Evolutionary conservation across 2,888 invertebrate species (phyloP).

Genomic region (Antheraea assamensis): DNA sequence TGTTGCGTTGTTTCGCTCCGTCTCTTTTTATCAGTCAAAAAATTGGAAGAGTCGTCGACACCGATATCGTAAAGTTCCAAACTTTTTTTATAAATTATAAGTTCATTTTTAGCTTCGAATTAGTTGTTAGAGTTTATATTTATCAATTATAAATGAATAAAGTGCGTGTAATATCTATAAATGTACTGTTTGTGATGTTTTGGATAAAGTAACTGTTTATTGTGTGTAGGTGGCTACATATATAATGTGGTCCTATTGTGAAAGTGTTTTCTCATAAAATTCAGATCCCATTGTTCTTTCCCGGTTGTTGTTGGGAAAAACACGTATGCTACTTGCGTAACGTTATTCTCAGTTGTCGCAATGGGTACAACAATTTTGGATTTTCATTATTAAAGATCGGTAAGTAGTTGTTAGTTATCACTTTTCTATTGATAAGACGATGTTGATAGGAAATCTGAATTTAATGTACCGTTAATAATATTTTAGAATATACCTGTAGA

Average conservation of each 20-base stretch:
- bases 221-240: conserved; percentile 76
- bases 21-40: conserved; percentile 56
- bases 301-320: conserved; percentile 66
- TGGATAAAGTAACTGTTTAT: conserved; percentile 71
- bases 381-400: conserved; percentile 38
- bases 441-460: not conserved
- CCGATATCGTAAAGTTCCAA: conserved; percentile 55
- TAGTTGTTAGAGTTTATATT: conserved; percentile 35
- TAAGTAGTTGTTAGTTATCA: conserved; percentile 33
- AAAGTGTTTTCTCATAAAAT: conserved; percentile 81
- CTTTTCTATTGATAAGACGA: conserved; percentile 4
- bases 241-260: conserved; percentile 69
- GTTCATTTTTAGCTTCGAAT: conserved; percentile 41
- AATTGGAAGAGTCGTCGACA: conserved; percentile 66
- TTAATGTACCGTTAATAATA: not conserved
- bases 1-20: conserved; percentile 31
- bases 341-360: conserved; percentile 40
- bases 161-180: conserved; percentile 27
- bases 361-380: conserved; percentile 45
- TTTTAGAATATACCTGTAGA: not conserved
- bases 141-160: conserved; percentile 32
- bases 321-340: conserved; percentile 59
- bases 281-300: conserved; percentile 80
- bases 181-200: conserved; percentile 35
- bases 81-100: conserved; percentile 54